Evolutionary conservation across 2,113 vertebrate species (phyloP).

Genomic region (Salvelinus sp.): DNA sequence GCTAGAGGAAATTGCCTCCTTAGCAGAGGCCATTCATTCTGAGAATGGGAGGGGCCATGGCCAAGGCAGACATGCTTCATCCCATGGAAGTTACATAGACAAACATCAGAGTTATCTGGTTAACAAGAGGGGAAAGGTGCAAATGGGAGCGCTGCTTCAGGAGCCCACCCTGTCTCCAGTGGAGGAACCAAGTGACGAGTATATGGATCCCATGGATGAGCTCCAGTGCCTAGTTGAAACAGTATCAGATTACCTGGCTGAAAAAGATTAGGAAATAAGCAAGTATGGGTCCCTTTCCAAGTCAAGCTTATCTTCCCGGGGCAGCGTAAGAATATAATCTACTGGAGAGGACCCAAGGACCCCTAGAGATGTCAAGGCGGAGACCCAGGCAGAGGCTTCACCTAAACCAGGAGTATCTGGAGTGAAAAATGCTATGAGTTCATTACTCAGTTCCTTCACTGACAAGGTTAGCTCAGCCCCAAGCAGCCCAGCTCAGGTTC

Average conservation of each 20-base stretch:
- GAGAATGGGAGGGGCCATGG: slow-evolving; percentile 42
- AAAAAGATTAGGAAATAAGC: slow-evolving; percentile 96
- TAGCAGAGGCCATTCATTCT: slow-evolving; percentile 45
- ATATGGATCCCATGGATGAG: slow-evolving; percentile 87
- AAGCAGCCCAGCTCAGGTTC: slow-evolving; percentile 70
- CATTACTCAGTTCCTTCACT: slow-evolving; percentile 82
- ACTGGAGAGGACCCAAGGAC: slow-evolving; percentile 62
- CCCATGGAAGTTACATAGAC: slow-evolving; percentile 51
- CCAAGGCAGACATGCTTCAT: slow-evolving; percentile 41
- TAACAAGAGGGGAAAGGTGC: slow-evolving; percentile 50
- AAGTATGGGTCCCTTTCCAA: slow-evolving; percentile 82
- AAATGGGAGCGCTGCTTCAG: slow-evolving; percentile 37
- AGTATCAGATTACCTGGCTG: slow-evolving; percentile 94
- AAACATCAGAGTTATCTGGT: slow-evolving; percentile 57
- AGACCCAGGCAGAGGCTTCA: slow-evolving; percentile 41
- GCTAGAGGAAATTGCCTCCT: slow-evolving; percentile 64
- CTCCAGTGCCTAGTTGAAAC: slow-evolving; percentile 94
- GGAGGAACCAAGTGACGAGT: slow-evolving; percentile 82
- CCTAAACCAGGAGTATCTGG: slow-evolving; percentile 71
- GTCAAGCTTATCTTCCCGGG: slow-evolving; percentile 64
- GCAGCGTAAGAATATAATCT: slow-evolving; percentile 63
- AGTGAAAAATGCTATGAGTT: slow-evolving; percentile 84
- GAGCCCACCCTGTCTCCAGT: slow-evolving; percentile 67
- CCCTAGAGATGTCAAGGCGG: slow-evolving; percentile 55
- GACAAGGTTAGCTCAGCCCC: slow-evolving; percentile 80